phyloP scores from a whole-genome alignment of 1,140 invertebrate species.

The Antheraea pernyi region DNA sequence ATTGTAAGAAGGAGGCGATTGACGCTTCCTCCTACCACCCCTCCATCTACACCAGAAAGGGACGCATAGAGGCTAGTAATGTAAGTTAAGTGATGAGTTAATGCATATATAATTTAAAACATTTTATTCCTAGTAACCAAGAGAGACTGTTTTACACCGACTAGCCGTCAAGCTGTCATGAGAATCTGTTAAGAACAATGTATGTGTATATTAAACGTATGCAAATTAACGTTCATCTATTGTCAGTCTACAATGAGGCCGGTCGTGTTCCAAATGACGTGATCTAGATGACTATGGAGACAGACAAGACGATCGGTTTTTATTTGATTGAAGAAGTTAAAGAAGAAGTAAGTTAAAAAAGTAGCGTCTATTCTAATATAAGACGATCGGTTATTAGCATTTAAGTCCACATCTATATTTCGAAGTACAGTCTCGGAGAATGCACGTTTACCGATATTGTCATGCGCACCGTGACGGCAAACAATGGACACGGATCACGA shows the following conservation, averaged over 20 bases:
- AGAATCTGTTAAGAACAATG: not conserved
- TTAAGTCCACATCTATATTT: not conserved
- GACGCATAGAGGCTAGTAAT: no score
- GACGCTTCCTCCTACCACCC: no score
- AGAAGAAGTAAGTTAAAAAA: no score
- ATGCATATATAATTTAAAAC: no score
- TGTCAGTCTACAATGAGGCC: not conserved
- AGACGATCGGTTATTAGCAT: not conserved
- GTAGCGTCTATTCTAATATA: no score
- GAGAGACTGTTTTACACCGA: not conserved
- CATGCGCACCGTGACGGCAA: not conserved
- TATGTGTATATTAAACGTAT: not conserved
- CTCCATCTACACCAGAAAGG: no score
- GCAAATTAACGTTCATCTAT: not conserved
- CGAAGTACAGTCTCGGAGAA: not conserved
- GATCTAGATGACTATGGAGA: slow-evolving; percentile 2
- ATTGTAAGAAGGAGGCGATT: no score
- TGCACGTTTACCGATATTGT: not conserved
- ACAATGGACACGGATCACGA: slow-evolving; percentile 11
- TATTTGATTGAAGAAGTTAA: no score
- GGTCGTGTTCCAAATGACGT: not conserved
- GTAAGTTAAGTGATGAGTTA: no score
- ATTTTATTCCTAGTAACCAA: not conserved
- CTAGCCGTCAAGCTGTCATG: not conserved
- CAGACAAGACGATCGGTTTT: not conserved